Evolutionary conservation across 2,113 vertebrate species (phyloP).

Genomic region (Asarcornis scutulata): DNA sequence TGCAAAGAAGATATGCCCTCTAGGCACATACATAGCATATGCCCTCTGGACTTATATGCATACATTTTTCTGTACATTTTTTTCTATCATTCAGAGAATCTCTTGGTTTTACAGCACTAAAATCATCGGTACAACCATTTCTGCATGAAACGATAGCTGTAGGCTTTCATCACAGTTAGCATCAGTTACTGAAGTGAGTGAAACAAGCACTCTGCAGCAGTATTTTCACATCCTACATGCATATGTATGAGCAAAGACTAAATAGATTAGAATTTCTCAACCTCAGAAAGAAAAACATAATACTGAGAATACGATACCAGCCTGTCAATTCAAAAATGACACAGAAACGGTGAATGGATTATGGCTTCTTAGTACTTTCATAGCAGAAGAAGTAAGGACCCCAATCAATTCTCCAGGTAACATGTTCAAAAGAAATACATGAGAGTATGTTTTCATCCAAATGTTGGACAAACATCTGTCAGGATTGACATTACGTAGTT

Average conservation of each 20-base stretch:
- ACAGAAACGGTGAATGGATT: fast-evolving
- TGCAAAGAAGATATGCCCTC: background rate
- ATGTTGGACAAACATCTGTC: background rate
- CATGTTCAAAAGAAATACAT: background rate
- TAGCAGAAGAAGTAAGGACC: no score
- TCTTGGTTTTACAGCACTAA: background rate
- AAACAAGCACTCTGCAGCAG: background rate
- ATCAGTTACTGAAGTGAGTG: background rate
- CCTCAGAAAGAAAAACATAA: background rate
- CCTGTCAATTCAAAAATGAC: background rate
- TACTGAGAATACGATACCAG: background rate
- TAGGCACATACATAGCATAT: background rate
- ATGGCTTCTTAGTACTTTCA: no score
- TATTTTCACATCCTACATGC: background rate
- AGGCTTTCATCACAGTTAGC: background rate
- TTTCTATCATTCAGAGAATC: background rate
- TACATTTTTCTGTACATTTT: background rate
- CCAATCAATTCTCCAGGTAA: background rate
- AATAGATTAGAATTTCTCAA: background rate
- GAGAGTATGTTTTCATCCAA: background rate
- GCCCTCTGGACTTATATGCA: background rate
- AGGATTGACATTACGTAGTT: background rate
- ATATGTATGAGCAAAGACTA: background rate
- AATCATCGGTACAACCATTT: background rate
- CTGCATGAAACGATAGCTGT: background rate